These are phyloP conservation scores for Calvadosia cruxmelitensis DNA, from an alignment of 30 jellyfish, hydroid and myxozoan genomes.

Conservation along the genomic window DNA sequence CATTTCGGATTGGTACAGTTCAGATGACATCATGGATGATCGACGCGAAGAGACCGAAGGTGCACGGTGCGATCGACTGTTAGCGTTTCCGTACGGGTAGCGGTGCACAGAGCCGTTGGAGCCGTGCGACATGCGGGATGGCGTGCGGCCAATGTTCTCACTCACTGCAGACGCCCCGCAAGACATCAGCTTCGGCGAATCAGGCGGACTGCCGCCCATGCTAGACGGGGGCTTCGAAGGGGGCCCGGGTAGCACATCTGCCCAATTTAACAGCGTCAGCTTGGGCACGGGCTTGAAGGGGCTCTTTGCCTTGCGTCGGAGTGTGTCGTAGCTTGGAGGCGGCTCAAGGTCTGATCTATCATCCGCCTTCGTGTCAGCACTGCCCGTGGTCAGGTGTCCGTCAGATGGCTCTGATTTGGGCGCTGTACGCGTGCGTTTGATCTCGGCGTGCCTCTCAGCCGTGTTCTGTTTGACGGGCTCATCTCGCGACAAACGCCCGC, in stretches of 20 bases:
- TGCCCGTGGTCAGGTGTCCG: slow-evolving; percentile 55
- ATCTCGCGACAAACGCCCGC: slow-evolving; percentile 14
- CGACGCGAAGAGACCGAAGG: slow-evolving; percentile 85
- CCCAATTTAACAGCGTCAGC: slow-evolving; percentile 87
- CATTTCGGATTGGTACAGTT: slow-evolving; percentile 95
- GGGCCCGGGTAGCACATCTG: slow-evolving; percentile 79
- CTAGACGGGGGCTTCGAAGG: slow-evolving; percentile 59
- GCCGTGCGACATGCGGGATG: slow-evolving; percentile 96
- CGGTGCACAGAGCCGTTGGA: slow-evolving; percentile 68
- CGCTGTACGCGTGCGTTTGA: slow-evolving; percentile 93
- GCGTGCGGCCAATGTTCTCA: slow-evolving; percentile 88
- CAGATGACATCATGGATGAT: slow-evolving; percentile 98
- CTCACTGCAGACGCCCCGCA: slow-evolving; percentile 73
- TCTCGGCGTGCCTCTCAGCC: slow-evolving; percentile 81
- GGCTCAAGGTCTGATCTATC: slow-evolving; percentile 34
- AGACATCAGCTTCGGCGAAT: slow-evolving; percentile 66
- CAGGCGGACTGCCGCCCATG: slow-evolving; percentile 93
- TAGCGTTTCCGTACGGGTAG: slow-evolving; percentile 39
- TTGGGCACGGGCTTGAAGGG: slow-evolving; percentile 92
- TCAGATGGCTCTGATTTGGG: slow-evolving; percentile 56
- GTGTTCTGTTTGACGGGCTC: slow-evolving; percentile 13
- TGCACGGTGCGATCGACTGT: slow-evolving; percentile 63
- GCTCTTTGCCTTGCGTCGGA: slow-evolving; percentile 68
- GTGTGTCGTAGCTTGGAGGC: slow-evolving; percentile 85
- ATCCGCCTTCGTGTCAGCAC: slow-evolving; percentile 57